These are phyloP conservation scores for Hypothenemus hampei DNA, from an alignment of 1,140 invertebrate genomes.

Conservation along the genomic window DNA sequence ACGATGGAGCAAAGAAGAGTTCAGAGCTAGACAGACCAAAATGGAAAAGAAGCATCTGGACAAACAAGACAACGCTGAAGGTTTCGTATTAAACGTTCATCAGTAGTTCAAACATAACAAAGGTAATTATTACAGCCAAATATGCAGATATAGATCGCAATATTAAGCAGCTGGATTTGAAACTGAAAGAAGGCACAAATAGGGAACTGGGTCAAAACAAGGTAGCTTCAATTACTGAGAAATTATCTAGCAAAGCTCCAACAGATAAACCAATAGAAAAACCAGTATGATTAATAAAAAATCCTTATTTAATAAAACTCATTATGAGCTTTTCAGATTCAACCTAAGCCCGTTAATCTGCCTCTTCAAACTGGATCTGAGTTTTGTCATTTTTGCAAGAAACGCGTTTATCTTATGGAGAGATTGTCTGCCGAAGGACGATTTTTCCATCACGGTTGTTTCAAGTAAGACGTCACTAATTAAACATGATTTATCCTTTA, in stretches of 20 bases:
- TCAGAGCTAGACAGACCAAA: constrained; percentile 73
- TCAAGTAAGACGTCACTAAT: constrained; percentile 51
- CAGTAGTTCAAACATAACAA: neutral
- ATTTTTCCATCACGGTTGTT: constrained; percentile 82
- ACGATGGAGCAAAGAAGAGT: constrained; percentile 86
- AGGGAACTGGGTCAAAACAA: constrained; percentile 74
- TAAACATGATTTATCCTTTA: no score
- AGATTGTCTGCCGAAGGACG: constrained; percentile 77
- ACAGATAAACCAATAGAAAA: constrained; percentile 54
- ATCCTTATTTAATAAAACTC: neutral
- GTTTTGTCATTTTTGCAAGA: constrained; percentile 81
- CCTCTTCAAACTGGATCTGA: constrained; percentile 65
- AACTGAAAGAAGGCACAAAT: constrained; percentile 71
- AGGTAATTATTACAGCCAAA: constrained; percentile 46
- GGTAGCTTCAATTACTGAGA: constrained; percentile 81
- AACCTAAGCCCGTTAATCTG: constrained; percentile 45
- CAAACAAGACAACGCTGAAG: constrained; percentile 53
- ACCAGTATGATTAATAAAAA: constrained; percentile 49
- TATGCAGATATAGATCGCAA: constrained; percentile 74
- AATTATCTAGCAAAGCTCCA: constrained; percentile 65
- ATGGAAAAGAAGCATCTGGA: constrained; percentile 61
- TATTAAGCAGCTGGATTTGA: constrained; percentile 72
- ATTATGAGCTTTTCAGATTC: constrained; percentile 22
- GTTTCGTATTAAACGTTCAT: constrained; percentile 25
- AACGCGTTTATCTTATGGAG: constrained; percentile 86